Evolutionary conservation across 2,888 invertebrate species (phyloP), one percentile per base, ranked within the genome.

Genomic region (Anthophora plumipes): DNA sequence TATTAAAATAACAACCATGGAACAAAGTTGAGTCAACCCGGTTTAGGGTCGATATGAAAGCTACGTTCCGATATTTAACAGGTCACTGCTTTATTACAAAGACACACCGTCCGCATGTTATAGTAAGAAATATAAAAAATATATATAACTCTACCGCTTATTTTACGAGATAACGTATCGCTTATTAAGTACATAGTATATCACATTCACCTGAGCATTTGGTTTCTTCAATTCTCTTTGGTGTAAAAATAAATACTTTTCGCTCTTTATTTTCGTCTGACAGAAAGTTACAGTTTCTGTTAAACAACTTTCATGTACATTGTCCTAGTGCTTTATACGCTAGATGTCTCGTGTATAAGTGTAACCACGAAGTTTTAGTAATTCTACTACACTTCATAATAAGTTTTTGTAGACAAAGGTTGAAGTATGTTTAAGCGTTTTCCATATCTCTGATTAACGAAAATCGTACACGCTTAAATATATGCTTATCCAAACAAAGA

Each of bases 1-100:
- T 75, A 85, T 83, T 78, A 85, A 77, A 84, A 84, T 84, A 84
- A 84, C 80, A 83, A 75, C 63, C 66, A 20, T 22, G 69, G 70
- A 71, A 82, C 77, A 70, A 69, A 67, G 72, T 80, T 76, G 41
- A 69, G 66, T 73, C 17, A 70, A 39, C 48, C 52, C 20, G 22
- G 66, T 48, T 57, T 67, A 72, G 41, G 22, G 25, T 46, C 59
- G 54, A 80, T 68, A 60, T 41, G 72, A 57, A 61, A 61, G 46
- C 25, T 46, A 61, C 31, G 25, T 17, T 37, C 22, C 17, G 43
- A 12, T 59, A 59, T 48, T 69, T 69, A 22, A 20, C 46, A 14
- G 4, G 41, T 48, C 50, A 46, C 50, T 41, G 17, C 22, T 76
- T 66, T 52, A 66, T 63, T 48, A 37, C 17, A 57, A 76, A 66